phyloP scores from a whole-genome alignment of 1,140 invertebrate species.

The Drosophila lacertosa region DNA sequence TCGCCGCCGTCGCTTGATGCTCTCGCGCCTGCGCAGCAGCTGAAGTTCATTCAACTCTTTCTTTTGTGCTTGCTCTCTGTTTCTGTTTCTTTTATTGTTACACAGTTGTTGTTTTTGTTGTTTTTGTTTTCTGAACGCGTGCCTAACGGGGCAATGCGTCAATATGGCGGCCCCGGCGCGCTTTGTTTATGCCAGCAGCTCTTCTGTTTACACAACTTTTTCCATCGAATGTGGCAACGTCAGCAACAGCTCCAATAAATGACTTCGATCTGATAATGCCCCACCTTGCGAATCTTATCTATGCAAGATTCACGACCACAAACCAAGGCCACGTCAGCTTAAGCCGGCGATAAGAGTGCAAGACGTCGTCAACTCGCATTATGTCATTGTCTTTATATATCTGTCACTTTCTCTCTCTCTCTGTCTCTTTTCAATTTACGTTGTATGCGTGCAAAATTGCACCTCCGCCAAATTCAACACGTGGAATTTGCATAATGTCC shows the following conservation, averaged over 20 bases:
- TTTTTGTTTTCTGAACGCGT: constrained; percentile 39
- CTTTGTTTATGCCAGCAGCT: constrained; percentile 63
- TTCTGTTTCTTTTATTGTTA: constrained; percentile 27
- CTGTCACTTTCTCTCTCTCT: not conserved
- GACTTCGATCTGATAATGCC: constrained; percentile 24
- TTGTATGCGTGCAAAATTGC: constrained; percentile 50
- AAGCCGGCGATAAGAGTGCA: constrained; percentile 44
- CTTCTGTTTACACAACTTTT: constrained; percentile 24
- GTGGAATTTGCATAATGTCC: constrained; percentile 72
- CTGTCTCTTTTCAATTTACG: constrained; percentile 1
- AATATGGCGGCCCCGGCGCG: constrained; percentile 48
- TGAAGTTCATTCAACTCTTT: constrained; percentile 73
- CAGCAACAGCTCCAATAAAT: constrained; percentile 20
- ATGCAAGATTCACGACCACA: constrained; percentile 18
- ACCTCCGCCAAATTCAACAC: constrained; percentile 57
- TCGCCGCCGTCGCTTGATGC: constrained; percentile 28
- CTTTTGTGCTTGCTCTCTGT: constrained; percentile 8
- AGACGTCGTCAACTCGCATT: constrained; percentile 40
- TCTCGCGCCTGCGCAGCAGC: constrained; percentile 51
- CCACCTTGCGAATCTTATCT: constrained; percentile 34
- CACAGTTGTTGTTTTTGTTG: constrained; percentile 14
- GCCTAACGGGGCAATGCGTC: constrained; percentile 49
- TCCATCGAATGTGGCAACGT: constrained; percentile 31
- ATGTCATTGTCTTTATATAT: constrained; percentile 31
- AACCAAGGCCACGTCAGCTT: constrained; percentile 51